Evolutionary conservation across 2,888 invertebrate species (phyloP), one percentile per base, ranked within the genome.

Genomic region (Merodon equestris): DNA sequence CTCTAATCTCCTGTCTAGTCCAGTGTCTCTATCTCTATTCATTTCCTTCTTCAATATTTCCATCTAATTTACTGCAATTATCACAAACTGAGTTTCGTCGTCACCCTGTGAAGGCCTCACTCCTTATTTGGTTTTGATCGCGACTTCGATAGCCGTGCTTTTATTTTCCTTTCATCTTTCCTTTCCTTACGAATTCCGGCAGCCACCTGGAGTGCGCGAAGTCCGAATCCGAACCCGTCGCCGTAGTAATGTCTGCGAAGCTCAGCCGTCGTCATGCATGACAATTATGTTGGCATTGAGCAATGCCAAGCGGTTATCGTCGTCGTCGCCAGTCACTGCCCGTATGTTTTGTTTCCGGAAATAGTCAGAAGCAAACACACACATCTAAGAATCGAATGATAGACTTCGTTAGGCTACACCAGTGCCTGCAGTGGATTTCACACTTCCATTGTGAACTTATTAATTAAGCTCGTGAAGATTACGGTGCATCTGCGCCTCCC

Each of bases 221-320:
- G 73, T 47, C 57, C 48, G 40, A 27, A 47, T 63, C 57, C 48
- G 40, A 27, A 47, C 58, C 47, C 38, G 60, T 48, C 58, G 58
- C 53, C 36, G 18, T 36, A 27, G 60, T 13, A n/a, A 10, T 10
- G 27, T 17, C 48, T 51, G 27, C 27, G 27, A 27, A 7, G 27
- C 27, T 27, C 34, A 50, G 42, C 15, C 9, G 18, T 14, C 44
- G 73, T 56, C 27, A 10, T 60, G 77, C 67, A 73, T 79, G 61
- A 47, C 67, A 79, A 79, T 71, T 61, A 73, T 27, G 12, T 47
- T 60, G 68, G 67, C 77, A 73, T 79, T 79, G 73, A 68, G 42
- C 15, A 51, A 34, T 50, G 58, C 42, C 50, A 60, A 74, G 74
- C 79, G 54, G 34, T 57, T 54, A 57, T 47, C 61, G 60, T 60